Evolutionary conservation across 2,888 invertebrate genomes (phyloP).

Genomic region (Meta bourneti): DNA sequence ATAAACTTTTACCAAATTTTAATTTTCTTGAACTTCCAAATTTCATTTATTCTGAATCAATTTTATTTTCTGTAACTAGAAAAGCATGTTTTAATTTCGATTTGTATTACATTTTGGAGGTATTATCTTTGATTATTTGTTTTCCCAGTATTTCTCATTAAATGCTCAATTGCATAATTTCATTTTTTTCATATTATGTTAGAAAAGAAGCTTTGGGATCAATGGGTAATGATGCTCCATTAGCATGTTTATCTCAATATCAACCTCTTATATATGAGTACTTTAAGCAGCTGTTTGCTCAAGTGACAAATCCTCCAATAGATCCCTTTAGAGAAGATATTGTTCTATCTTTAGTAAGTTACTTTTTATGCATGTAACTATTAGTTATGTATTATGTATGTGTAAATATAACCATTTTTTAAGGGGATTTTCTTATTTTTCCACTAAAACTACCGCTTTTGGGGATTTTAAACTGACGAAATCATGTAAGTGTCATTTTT

Average conservation of each 20-base stretch:
- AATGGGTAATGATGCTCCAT: conserved; percentile 99
- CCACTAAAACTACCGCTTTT: neutral
- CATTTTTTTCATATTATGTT: conserved; percentile 71
- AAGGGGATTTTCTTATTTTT: neutral
- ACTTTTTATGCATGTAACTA: neutral
- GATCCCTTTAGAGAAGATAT: conserved; percentile 99
- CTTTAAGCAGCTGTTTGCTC: conserved; percentile 99
- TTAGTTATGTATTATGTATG: neutral
- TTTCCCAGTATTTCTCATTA: neutral
- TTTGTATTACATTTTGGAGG: too few relatives aligned
- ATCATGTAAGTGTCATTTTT: too few relatives aligned
- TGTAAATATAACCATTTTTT: neutral
- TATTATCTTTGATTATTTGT: neutral
- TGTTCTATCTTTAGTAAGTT: conserved; percentile 92
- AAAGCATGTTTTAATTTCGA: too few relatives aligned
- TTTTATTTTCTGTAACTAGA: too few relatives aligned
- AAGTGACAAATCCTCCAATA: conserved; percentile 99
- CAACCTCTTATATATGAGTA: conserved; percentile 97
- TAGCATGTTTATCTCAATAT: conserved; percentile 97
- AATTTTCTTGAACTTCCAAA: too few relatives aligned
- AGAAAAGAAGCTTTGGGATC: conserved; percentile 99
- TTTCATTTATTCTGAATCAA: too few relatives aligned
- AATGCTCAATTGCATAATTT: conserved; percentile 1
- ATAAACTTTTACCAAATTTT: too few relatives aligned
- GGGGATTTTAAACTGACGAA: too few relatives aligned